These are phyloP conservation scores for Agrilus planipennis DNA, from an alignment of 1,140 invertebrate genomes.

Conservation along the genomic window DNA sequence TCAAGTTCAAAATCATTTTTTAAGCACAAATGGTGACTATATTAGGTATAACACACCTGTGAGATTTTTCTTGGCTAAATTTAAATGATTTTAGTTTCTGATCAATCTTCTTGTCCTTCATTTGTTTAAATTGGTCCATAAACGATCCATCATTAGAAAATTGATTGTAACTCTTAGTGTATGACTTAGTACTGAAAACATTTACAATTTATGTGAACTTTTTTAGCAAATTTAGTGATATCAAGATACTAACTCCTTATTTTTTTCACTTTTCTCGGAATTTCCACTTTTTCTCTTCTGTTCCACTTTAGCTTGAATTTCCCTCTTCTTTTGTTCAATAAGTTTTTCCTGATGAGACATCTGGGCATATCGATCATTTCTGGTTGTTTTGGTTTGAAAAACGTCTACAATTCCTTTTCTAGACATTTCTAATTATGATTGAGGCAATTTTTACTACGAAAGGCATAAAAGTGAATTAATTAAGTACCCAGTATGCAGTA, in stretches of 20 bases:
- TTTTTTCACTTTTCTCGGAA: slow-evolving; percentile 36
- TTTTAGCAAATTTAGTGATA: background rate
- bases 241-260: slow-evolving; percentile 7
- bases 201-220: slow-evolving; percentile 1
- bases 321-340: slow-evolving; percentile 65
- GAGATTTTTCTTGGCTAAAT: slow-evolving; percentile 21
- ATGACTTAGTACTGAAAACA: slow-evolving; percentile 7
- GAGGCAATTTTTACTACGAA: too few species aligned
- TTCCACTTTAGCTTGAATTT: slow-evolving; percentile 55
- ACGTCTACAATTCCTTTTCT: slow-evolving; percentile 33
- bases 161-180: slow-evolving; percentile 39
- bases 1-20: background rate
- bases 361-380: slow-evolving; percentile 55
- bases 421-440: slow-evolving; percentile 30
- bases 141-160: slow-evolving; percentile 76
- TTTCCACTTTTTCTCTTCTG: slow-evolving; percentile 45
- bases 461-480: too few species aligned
- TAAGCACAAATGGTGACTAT: too few species aligned
- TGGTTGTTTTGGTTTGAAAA: slow-evolving; percentile 43
- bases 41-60: slow-evolving; percentile 7
- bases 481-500: too few species aligned
- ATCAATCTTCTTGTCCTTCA: slow-evolving; percentile 39
- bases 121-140: slow-evolving; percentile 63
- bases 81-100: slow-evolving; percentile 27
- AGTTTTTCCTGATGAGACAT: slow-evolving; percentile 72